Conservation (phyloP, 2,797 vertebrate genomes). For the Enteromius afrohamiltoni region DNA sequence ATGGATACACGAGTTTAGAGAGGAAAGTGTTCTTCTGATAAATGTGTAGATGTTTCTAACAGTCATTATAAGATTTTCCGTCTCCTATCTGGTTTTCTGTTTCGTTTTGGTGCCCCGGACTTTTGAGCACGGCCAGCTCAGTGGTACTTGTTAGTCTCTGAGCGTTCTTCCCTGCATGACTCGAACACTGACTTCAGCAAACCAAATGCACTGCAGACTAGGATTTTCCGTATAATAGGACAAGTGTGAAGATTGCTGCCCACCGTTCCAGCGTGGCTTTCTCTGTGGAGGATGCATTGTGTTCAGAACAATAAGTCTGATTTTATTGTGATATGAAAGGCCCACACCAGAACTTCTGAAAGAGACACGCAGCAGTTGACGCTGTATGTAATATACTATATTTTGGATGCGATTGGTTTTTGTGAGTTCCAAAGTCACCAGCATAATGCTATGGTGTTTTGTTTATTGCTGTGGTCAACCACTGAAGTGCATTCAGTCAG, state of each 20-base stretch:
- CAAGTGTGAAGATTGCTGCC: constrained; percentile 26
- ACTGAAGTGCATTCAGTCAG: not conserved
- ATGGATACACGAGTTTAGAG: not conserved
- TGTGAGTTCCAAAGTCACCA: not conserved
- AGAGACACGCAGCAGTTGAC: not conserved
- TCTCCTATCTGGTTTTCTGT: not conserved
- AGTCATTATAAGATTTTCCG: not conserved
- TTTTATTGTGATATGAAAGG: constrained; percentile 23
- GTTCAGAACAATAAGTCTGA: constrained; percentile 35
- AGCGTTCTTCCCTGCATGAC: not conserved
- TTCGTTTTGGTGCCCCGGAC: not conserved
- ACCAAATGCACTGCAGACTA: not conserved
- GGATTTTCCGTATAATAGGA: not conserved
- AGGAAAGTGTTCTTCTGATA: not conserved
- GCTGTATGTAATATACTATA: not conserved
- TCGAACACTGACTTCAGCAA: not conserved
- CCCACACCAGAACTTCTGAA: constrained; percentile 5
- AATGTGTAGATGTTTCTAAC: not conserved
- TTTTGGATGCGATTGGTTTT: not conserved
- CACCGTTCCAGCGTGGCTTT: constrained; percentile 20
- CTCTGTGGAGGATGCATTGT: constrained; percentile 41
- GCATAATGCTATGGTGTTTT: not conserved
- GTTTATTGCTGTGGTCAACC: not conserved
- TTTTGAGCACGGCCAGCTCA: constrained; percentile 47
- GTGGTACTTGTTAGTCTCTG: constrained; percentile 61